phyloP scores from a whole-genome alignment of 2,113 vertebrate species.

The Pachyramphus minor region DNA sequence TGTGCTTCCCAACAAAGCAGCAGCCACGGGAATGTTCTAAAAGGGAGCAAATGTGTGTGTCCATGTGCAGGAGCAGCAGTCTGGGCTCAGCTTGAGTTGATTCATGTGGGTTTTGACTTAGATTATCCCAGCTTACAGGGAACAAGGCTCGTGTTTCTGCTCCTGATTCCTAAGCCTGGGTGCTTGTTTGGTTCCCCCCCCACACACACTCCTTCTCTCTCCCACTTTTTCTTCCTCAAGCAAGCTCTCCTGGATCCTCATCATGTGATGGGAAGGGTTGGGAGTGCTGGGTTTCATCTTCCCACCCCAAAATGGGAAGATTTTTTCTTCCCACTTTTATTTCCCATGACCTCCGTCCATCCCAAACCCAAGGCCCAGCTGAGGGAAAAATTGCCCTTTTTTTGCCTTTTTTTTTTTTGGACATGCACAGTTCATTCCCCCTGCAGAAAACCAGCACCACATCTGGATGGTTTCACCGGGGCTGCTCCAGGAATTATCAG shows the following conservation, averaged over 20 bases:
- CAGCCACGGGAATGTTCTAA: neutral
- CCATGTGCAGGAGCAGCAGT: neutral
- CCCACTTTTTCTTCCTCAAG: neutral
- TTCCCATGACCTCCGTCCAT: constrained; percentile 32
- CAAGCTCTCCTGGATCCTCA: neutral
- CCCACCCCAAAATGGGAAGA: neutral
- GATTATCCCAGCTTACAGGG: constrained; percentile 43
- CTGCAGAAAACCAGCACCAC: constrained; percentile 43
- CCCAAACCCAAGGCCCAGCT: neutral
- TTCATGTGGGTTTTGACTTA: constrained; percentile 39
- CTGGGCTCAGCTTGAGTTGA: neutral
- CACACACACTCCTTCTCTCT: neutral
- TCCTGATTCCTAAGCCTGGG: neutral
- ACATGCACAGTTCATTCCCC: neutral
- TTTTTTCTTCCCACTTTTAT: too few species aligned
- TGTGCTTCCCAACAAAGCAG: neutral
- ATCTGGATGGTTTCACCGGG: constrained; percentile 60
- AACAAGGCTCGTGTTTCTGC: constrained; percentile 31
- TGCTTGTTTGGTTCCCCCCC: neutral
- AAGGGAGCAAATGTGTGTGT: neutral
- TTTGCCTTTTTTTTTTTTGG: accelerated
- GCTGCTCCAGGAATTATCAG: constrained; percentile 48
- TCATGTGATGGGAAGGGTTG: neutral
- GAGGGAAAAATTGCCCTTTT: neutral
- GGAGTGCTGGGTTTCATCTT: constrained; percentile 15